Conservation (phyloP, 1,140 invertebrate species). For the Drosophila nannoptera region DNA sequence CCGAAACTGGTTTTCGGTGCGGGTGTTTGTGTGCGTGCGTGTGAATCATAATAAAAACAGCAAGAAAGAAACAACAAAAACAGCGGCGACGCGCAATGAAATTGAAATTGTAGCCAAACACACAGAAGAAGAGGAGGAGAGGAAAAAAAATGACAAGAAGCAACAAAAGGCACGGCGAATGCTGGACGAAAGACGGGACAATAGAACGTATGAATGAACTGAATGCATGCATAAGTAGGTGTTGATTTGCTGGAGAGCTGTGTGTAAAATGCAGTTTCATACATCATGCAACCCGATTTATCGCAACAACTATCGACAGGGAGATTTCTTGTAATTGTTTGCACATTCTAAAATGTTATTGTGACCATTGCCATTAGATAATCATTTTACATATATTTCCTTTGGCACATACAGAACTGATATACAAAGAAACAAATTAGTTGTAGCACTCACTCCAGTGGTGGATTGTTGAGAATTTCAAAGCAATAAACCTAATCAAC, state of each 20-base stretch:
- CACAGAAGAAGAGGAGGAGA: conserved; percentile 11
- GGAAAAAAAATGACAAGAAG: background rate
- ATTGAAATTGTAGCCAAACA: conserved; percentile 68
- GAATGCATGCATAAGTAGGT: conserved; percentile 9
- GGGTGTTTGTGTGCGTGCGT: conserved; percentile 47
- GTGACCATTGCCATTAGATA: too few relatives aligned
- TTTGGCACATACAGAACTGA: background rate
- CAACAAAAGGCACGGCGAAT: background rate
- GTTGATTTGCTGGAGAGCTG: background rate
- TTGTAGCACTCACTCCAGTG: background rate
- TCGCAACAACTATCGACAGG: background rate
- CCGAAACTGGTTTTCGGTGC: conserved; percentile 51
- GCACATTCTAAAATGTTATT: background rate
- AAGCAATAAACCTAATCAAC: conserved; percentile 16
- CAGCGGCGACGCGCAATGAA: conserved; percentile 57
- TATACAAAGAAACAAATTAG: background rate
- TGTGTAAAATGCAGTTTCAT: background rate
- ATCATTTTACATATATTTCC: background rate
- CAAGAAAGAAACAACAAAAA: conserved; percentile 37
- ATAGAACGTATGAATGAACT: conserved; percentile 43
- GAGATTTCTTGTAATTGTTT: background rate
- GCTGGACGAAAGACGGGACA: conserved; percentile 37
- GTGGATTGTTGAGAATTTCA: conserved; percentile 9
- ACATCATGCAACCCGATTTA: background rate
- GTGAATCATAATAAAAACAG: conserved; percentile 72